Percentiles rank a stretch among this genome's conserved stretches.
Evolutionary conservation across 2,113 vertebrate genomes (phyloP).

Genomic region (Phyllostomus hastatus): DNA sequence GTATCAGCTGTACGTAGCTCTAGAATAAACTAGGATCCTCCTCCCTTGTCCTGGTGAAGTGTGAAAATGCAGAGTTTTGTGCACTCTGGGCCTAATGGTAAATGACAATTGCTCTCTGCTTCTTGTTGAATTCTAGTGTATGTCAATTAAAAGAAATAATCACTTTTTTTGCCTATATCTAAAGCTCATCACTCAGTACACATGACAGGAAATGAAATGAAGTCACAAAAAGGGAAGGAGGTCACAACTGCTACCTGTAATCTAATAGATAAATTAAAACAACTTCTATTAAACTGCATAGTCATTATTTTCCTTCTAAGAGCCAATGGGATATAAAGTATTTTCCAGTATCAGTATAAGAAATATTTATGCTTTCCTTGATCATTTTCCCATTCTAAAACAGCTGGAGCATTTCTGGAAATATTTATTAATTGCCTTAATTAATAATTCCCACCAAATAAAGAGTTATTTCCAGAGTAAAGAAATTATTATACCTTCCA

Average conservation of each 20-base stretch:
- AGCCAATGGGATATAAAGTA: neutral
- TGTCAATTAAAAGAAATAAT: neutral
- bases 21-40: neutral
- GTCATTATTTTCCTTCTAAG: neutral
- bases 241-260: neutral
- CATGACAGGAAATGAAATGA: neutral
- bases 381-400: neutral
- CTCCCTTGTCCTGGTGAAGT: neutral
- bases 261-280: neutral
- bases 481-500: neutral
- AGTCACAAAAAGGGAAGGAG: neutral
- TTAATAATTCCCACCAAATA: neutral
- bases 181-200: neutral
- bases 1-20: neutral
- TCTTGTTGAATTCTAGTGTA: neutral
- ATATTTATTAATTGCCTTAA: neutral
- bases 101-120: neutral
- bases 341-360: neutral
- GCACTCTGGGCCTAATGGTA: neutral
- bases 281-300: neutral
- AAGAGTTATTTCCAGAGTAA: neutral
- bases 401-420: neutral
- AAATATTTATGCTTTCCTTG: slow-evolving; percentile 3
- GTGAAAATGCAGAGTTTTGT: neutral
- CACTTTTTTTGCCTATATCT: neutral